Evolutionary conservation across 1,140 invertebrate species (phyloP).

Genomic region (Notospermus geniculatus): DNA sequence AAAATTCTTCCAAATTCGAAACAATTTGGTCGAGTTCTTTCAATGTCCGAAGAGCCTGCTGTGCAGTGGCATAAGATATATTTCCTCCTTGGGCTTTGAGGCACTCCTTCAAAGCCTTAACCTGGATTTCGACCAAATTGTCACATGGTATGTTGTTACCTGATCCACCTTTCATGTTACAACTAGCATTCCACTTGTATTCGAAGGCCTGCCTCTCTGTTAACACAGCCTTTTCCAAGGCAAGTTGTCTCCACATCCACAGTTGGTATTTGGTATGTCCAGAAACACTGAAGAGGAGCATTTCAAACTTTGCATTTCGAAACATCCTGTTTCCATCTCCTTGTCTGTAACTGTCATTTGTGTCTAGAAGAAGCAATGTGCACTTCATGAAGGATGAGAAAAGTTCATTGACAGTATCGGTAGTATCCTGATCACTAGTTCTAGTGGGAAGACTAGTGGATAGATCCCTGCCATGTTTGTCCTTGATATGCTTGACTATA

Average conservation of each 20-base stretch:
- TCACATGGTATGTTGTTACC: background rate
- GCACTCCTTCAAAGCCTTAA: background rate
- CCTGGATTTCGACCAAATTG: slow-evolving; percentile 4
- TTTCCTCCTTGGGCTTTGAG: slow-evolving; percentile 1
- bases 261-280: background rate
- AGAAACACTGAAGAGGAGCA: background rate
- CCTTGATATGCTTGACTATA: too few relatives aligned
- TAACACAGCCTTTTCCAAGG: background rate
- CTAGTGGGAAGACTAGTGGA: too few relatives aligned
- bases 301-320: slow-evolving; percentile 5
- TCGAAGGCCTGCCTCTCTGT: slow-evolving; percentile 1
- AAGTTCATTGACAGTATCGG: too few relatives aligned
- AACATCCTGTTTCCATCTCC: background rate
- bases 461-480: too few relatives aligned
- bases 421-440: too few relatives aligned
- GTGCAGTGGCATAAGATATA: background rate
- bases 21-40: background rate
- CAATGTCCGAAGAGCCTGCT: background rate
- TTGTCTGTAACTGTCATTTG: background rate
- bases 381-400: too few relatives aligned
- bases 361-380: background rate
- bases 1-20: background rate
- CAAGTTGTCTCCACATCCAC: background rate
- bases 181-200: background rate
- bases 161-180: background rate